Evolutionary conservation across 2,113 vertebrate genomes (phyloP).

Genomic region (Oenanthe oenanthe): DNA sequence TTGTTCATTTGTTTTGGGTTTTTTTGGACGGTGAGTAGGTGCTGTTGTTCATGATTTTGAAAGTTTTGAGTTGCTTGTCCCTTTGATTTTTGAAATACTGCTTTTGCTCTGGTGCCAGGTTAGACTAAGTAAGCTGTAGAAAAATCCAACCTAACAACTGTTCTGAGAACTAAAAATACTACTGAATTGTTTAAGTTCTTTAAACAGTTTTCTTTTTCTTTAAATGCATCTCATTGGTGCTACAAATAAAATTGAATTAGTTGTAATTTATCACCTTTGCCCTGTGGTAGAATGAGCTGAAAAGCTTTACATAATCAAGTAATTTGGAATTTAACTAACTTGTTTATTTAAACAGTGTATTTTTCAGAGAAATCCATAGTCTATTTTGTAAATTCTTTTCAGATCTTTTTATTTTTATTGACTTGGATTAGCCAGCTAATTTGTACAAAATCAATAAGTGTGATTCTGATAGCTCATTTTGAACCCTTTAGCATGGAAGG

Average conservation of each 20-base stretch:
- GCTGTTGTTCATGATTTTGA: neutral
- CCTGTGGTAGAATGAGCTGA: constrained; percentile 36
- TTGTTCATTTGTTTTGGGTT: neutral
- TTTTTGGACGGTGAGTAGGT: neutral
- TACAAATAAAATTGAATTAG: constrained; percentile 60
- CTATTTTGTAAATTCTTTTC: constrained; percentile 57
- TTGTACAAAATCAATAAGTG: constrained; percentile 72
- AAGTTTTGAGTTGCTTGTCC: neutral
- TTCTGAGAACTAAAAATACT: neutral
- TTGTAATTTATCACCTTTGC: constrained; percentile 19
- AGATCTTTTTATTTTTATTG: constrained; percentile 65
- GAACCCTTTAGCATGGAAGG: neutral
- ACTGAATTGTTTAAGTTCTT: neutral
- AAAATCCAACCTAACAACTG: neutral
- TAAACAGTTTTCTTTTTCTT: neutral
- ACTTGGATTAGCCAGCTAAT: constrained; percentile 75
- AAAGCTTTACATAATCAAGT: constrained; percentile 59
- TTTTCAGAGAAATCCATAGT: constrained; percentile 57
- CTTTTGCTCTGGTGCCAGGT: neutral
- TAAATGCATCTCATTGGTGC: constrained; percentile 12
- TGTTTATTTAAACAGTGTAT: constrained; percentile 62
- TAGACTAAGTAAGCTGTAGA: neutral
- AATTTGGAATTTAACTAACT: constrained; percentile 62
- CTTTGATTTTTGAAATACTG: neutral
- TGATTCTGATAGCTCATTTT: constrained; percentile 64